Percentiles rank a stretch among this genome's conserved stretches.
Conservation (phyloP, 2,888 invertebrate species). For the Cynaeus angustus region DNA sequence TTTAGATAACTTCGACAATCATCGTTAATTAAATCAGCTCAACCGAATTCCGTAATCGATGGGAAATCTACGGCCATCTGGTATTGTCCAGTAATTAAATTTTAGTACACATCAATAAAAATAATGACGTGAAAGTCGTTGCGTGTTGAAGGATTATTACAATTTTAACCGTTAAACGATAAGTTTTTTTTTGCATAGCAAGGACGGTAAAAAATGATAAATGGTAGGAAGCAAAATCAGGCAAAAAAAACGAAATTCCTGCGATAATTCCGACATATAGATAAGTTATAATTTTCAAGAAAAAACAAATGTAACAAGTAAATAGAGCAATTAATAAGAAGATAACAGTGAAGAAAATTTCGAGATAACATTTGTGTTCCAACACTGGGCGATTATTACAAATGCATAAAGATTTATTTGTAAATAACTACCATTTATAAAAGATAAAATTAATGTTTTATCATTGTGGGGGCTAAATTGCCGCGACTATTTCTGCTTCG, state of each 20-base stretch:
- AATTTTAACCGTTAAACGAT: slow-evolving; percentile 23
- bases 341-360: too few species aligned
- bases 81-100: slow-evolving; percentile 11
- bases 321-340: too few species aligned
- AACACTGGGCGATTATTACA: too few species aligned
- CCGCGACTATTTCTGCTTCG: not conserved
- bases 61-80: slow-evolving; percentile 14
- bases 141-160: slow-evolving; percentile 23
- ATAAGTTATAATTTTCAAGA: too few species aligned
- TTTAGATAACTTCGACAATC: slow-evolving; percentile 13
- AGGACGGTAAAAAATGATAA: slow-evolving; percentile 1
- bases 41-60: slow-evolving; percentile 8
- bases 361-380: too few species aligned
- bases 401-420: too few species aligned
- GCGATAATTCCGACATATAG: too few species aligned
- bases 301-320: too few species aligned
- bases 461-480: not conserved
- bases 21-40: slow-evolving; percentile 18
- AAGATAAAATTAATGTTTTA: too few species aligned
- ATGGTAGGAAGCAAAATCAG: not conserved
- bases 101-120: slow-evolving; percentile 23
- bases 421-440: too few species aligned
- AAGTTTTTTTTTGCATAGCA: not conserved
- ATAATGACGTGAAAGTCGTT: slow-evolving; percentile 24
- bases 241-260: too few species aligned